Percentiles rank a stretch among this genome's conserved stretches.
phyloP scores from a whole-genome alignment of 2,113 vertebrate genomes.

The Cryptomyrus ogoouensis region DNA sequence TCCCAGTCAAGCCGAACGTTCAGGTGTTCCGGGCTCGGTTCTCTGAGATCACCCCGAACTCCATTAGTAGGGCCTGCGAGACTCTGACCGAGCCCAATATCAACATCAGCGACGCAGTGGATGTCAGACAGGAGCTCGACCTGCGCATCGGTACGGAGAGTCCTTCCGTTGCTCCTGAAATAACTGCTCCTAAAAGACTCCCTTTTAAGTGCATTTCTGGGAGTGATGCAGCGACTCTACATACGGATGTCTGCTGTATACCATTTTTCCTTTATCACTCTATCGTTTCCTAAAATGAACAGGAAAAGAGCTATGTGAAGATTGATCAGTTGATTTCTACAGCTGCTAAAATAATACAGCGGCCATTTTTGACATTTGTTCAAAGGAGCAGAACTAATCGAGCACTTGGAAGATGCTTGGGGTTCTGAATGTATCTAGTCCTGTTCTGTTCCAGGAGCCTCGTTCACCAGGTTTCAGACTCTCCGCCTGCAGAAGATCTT shows the following conservation, averaged over 20 bases:
- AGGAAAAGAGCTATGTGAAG: neutral
- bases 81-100: conserved; percentile 73
- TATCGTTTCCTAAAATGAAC: neutral
- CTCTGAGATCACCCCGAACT: conserved; percentile 86
- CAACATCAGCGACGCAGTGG: conserved; percentile 80
- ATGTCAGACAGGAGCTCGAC: conserved; percentile 91
- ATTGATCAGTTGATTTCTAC: neutral
- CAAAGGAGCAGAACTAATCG: neutral
- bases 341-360: neutral
- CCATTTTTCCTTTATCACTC: neutral
- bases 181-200: neutral
- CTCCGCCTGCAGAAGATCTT: conserved; percentile 86
- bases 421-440: neutral
- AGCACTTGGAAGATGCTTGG: neutral
- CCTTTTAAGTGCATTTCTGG: neutral
- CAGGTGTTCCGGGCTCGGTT: conserved; percentile 86
- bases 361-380: neutral
- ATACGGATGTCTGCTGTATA: neutral
- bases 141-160: conserved; percentile 76
- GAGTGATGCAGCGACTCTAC: neutral
- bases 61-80: conserved; percentile 77
- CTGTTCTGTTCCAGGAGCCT: conserved; percentile 70
- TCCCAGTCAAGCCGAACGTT: conserved; percentile 75
- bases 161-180: too few species aligned
- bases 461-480: conserved; percentile 97